Evolutionary conservation across 2,888 invertebrate species (phyloP), one percentile per base, ranked within the genome.

Genomic region (Trilocha varians): DNA sequence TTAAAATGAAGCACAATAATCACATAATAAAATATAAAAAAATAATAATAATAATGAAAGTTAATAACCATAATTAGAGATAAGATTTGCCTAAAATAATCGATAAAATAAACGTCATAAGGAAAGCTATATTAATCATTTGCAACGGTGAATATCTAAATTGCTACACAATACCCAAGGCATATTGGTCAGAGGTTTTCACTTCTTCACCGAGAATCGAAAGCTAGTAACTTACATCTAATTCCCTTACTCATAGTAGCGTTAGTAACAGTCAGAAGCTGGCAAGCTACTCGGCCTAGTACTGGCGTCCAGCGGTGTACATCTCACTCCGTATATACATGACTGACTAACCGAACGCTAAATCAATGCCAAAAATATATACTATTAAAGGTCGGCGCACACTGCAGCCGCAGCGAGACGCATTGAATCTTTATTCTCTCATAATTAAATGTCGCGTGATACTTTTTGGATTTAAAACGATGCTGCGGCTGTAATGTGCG

Each of bases 161-260:
- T 80, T 70, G 83, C 84, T 83, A 82, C 85, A 82, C 77, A 84
- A 85, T 84, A 82, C 71, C 75, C 73, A 85, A 86, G 86, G 86
- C 85, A 79, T 75, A 80, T 87, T 87, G 87, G 87, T 87, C 87
- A 83, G 78, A 83, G 72, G 75, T 74, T 75, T 76, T 64, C 71
- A 74, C 74, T 67, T 72, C 72, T 76, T 73, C 64, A 72, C 75
- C 77, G 74, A 77, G 72, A 74, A 73, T 73, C 76, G 11, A 25
- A 85, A 86, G 86, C 86, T 69, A 68, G 60, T 63, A 60, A 65
- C 82, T 83, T 83, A 83, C 70, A 77, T 49, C 78, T 80, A 79
- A 59, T 58, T 65, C 62, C 62, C 72, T 75, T 70, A 74, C 63
- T 68, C 58, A 58, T 58, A 65, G 57, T 66, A 75, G 78, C 75